phyloP scores from a whole-genome alignment of 2,113 vertebrate genomes.

The Sphaerodactylus townsendi region DNA sequence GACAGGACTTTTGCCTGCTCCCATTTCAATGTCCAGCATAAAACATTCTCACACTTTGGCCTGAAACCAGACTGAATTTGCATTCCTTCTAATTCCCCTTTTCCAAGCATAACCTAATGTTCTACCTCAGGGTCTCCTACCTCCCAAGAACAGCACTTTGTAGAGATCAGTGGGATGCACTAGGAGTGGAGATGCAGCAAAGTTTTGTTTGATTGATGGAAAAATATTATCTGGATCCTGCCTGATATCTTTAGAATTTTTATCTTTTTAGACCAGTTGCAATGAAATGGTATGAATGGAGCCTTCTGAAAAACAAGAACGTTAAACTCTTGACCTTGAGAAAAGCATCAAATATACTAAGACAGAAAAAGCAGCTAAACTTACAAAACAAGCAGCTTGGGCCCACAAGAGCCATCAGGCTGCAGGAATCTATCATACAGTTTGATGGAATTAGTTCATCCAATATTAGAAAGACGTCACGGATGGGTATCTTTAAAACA shows the following conservation, averaged over 20 bases:
- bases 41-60: background rate
- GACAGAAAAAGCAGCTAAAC: background rate
- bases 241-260: background rate
- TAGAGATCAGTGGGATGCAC: no score
- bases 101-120: no score
- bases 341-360: background rate
- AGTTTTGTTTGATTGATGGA: no score
- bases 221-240: no score
- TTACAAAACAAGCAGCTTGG: constrained; percentile 16
- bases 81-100: no score
- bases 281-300: background rate
- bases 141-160: no score
- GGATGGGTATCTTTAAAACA: background rate
- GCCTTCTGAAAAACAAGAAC: background rate
- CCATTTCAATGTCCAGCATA: background rate
- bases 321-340: background rate
- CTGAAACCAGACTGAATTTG: no score
- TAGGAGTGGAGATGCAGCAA: no score
- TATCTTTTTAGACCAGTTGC: background rate
- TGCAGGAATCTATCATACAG: background rate
- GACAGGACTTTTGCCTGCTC: background rate
- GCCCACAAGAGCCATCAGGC: background rate
- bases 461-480: background rate
- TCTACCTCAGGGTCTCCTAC: no score
- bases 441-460: background rate